These are phyloP conservation scores for Anomalospiza imberbis DNA, from an alignment of 2,797 vertebrate genomes.

Conservation along the genomic window DNA sequence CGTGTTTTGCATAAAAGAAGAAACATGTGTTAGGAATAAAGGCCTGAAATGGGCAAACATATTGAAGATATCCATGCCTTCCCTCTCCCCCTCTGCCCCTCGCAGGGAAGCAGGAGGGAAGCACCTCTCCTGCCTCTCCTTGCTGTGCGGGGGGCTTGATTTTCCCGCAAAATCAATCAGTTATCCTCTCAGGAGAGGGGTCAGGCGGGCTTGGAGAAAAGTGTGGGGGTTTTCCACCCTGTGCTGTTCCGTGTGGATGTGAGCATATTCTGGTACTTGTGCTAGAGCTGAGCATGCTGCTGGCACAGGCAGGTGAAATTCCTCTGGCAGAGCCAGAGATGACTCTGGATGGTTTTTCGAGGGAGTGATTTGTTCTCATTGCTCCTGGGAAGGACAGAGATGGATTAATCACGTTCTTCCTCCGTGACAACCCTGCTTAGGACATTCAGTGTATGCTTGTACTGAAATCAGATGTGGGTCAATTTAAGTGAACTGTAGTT, in stretches of 20 bases:
- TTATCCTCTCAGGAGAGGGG: neutral
- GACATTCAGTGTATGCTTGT: neutral
- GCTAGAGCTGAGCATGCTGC: neutral
- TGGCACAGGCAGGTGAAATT: constrained; percentile 42
- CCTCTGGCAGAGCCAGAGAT: neutral
- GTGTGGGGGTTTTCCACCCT: neutral
- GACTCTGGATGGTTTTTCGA: neutral
- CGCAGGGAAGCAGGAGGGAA: neutral
- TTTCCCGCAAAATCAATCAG: neutral
- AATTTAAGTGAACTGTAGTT: neutral
- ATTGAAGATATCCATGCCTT: constrained; percentile 26
- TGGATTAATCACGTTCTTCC: neutral
- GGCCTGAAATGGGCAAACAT: constrained; percentile 52
- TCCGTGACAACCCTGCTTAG: neutral
- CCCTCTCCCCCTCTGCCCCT: neutral
- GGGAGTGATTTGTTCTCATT: neutral
- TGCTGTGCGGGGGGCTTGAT: neutral
- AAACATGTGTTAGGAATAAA: constrained; percentile 69
- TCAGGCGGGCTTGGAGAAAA: neutral
- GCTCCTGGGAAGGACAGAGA: neutral
- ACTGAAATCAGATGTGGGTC: neutral
- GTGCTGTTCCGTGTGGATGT: neutral
- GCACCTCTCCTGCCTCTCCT: neutral
- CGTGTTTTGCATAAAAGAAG: constrained; percentile 61
- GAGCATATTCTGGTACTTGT: neutral